Evolutionary conservation across 2,888 invertebrate species (phyloP).

Genomic region (Temnothorax ravouxi): DNA sequence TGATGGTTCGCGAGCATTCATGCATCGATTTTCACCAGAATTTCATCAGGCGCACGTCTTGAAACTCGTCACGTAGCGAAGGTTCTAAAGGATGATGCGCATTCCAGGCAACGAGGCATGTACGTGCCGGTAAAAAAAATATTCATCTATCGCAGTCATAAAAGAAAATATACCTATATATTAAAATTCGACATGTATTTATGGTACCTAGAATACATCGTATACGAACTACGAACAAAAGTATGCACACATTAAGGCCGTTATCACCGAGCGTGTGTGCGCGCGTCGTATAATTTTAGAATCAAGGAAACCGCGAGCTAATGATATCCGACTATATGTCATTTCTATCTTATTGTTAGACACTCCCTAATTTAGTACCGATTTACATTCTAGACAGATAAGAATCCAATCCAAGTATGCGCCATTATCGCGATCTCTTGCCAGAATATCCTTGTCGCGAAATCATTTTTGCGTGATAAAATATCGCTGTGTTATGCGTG

Average conservation of each 20-base stretch:
- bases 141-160: not conserved
- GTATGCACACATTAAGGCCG: constrained; percentile 10
- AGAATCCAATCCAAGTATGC: constrained; percentile 20
- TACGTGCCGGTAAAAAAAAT: constrained; percentile 9
- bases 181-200: constrained; percentile 16
- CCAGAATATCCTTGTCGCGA: not conserved
- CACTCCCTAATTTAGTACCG: constrained; percentile 51
- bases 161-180: not conserved
- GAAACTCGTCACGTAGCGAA: constrained; percentile 25
- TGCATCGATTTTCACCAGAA: not conserved
- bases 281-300: constrained; percentile 50
- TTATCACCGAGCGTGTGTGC: constrained; percentile 27
- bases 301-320: constrained; percentile 51
- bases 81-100: not conserved
- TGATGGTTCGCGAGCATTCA: not conserved
- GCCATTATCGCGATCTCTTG: constrained; percentile 15
- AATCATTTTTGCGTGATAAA: constrained; percentile 5
- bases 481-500: not conserved
- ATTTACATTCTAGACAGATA: constrained; percentile 51
- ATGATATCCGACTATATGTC: constrained; percentile 55
- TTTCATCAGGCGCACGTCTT: not conserved
- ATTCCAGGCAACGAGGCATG: not conserved
- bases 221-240: not conserved
- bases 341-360: constrained; percentile 51
- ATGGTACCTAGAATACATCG: not conserved